These are phyloP conservation scores for Eolophus roseicapilla DNA, from an alignment of 2,113 vertebrate species.

Conservation along the genomic window DNA sequence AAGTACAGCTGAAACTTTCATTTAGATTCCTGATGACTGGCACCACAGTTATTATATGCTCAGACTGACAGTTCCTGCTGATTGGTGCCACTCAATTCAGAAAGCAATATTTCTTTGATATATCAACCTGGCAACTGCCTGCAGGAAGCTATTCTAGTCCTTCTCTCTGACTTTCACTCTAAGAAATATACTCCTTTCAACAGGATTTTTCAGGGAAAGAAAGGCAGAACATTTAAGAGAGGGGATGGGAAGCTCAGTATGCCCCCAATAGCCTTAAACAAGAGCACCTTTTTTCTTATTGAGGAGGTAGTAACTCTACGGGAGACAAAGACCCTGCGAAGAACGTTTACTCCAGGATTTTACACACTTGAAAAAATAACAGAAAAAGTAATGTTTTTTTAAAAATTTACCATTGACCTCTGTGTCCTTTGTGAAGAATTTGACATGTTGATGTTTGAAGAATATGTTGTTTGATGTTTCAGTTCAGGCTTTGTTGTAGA, in stretches of 20 bases:
- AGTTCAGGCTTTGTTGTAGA: not conserved
- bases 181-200: conserved; percentile 47
- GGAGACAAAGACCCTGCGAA: conserved; percentile 16
- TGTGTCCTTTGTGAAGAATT: not conserved
- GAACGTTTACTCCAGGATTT: conserved; percentile 19
- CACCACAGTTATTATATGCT: conserved; percentile 58
- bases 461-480: conserved; percentile 5
- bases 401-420: conserved; percentile 10
- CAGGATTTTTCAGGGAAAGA: conserved; percentile 30
- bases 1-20: conserved; percentile 34
- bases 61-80: conserved; percentile 64
- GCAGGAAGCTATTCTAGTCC: conserved; percentile 63
- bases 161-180: conserved; percentile 46
- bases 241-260: conserved; percentile 20
- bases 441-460: conserved; percentile 15
- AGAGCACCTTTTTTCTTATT: conserved; percentile 48
- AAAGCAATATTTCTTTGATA: conserved; percentile 58
- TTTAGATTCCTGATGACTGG: conserved; percentile 53
- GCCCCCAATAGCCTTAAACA: conserved; percentile 9
- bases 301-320: conserved; percentile 49
- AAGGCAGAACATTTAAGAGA: conserved; percentile 39
- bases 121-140: conserved; percentile 58
- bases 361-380: conserved; percentile 9
- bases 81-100: conserved; percentile 63
- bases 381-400: not conserved